phyloP scores from a whole-genome alignment of 2,113 vertebrate species.

The Sardina pilchardus region DNA sequence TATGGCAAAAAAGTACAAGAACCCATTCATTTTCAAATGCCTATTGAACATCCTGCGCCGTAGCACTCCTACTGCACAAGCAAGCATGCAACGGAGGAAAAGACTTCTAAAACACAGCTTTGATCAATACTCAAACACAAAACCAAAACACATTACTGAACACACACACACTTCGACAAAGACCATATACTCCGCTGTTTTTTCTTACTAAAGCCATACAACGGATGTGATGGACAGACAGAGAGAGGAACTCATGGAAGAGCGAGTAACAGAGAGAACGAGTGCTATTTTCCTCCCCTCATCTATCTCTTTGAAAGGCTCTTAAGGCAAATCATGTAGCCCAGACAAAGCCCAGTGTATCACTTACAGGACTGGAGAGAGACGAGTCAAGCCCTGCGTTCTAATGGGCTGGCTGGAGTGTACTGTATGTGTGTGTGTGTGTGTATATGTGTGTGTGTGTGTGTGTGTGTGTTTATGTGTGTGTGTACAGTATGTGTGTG shows the following conservation, averaged over 20 bases:
- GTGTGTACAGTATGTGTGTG: background rate
- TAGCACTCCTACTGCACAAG: background rate
- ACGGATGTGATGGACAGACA: slow-evolving; percentile 36
- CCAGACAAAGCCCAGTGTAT: slow-evolving; percentile 38
- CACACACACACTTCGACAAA: slow-evolving; percentile 27
- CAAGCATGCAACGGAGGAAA: background rate
- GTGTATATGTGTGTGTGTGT: background rate
- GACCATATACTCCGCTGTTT: background rate
- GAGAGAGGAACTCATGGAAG: slow-evolving; percentile 10
- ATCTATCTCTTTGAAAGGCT: slow-evolving; percentile 41
- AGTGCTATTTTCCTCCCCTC: slow-evolving; percentile 14
- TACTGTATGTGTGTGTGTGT: background rate
- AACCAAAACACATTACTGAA: background rate
- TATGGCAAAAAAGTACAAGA: background rate
- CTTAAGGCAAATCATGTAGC: slow-evolving; percentile 50
- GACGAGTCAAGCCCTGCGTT: background rate
- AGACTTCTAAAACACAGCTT: background rate
- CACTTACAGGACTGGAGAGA: background rate
- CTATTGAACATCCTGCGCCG: background rate
- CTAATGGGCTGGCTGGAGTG: background rate
- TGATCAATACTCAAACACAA: slow-evolving; percentile 10
- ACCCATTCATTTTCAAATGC: slow-evolving; percentile 32
- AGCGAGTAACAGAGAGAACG: background rate
- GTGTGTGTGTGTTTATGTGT: background rate
- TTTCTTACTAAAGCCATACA: slow-evolving; percentile 9